Evolutionary conservation across 2,113 vertebrate genomes (phyloP), one percentile per base, ranked within the genome.

Genomic region (Xyliphius kryptos): DNA sequence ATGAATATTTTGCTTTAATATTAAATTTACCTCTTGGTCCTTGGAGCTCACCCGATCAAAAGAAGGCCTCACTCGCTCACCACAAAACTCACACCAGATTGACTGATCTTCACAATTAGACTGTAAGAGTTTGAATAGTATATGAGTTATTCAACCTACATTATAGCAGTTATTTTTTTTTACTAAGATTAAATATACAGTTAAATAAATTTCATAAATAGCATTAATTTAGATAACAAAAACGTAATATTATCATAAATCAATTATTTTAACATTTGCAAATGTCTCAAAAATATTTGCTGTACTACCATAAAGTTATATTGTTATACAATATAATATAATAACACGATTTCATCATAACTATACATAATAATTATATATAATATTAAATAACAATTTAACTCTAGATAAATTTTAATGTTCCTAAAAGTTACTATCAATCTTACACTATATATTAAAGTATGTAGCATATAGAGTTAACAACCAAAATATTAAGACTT

Each of bases 21-120:
- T 32, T 6, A 19, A n/a, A 21, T 70, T 56, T 63, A 84, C 82
- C 80, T 79, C 66, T 10, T 60, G 20, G 2, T 22, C 41, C 6
- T 53, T 53, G 13, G 26, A 2, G 57, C 56, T 71, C 14, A 48
- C 14, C 1, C 44, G 48, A 55, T 77, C 63, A 36, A 83, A 56
- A n/a, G 57, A 64, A 36, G 78, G 80, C 41, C 43, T 64, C 7
- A 68, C 67, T 5, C 54, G 57, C 32, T 43, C 32, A 41, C 79
- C 79, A 65, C 84, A 86, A 67, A 74, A 80, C 49, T 83, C 80
- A 63, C 82, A 85, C 52, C 59, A 67, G 6, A 69, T 20, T 9
- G 56, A 32, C 11, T 46, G 50, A 7, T 73, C 71, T 2, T 73
- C 71, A 3, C 32, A 32, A 5, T 21, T 1, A n/a, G 17, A 9